Base-by-base conservation (phyloP, 2,113 vertebrate species). In the Micromys minutus region DNA sequence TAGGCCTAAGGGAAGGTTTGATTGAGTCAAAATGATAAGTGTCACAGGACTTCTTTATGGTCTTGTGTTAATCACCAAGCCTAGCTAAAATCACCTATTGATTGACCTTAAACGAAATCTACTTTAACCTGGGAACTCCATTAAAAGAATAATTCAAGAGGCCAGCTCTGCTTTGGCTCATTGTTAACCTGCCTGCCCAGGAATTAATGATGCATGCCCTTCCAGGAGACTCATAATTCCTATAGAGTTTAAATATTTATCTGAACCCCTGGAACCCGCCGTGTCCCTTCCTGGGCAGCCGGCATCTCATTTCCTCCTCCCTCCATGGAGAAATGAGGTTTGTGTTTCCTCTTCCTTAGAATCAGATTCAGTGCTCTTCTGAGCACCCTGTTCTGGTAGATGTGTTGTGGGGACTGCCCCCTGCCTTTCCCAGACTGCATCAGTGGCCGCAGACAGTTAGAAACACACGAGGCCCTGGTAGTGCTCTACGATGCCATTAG, bases 121-220 rank as follows among this genome's bases (percentile, higher is more conserved):
- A 79, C 91, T 95, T 89, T 95, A 97, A 98, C 94, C 95, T 85
- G 84, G 96, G 91, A 96, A 97, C 89, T 72, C 94, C 94, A 94
- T 87, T 97, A 95, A 94, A 94, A 96, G 87, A 87, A 95, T 92
- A 92, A 96, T 91, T 95, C 96, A 95, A 77, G 87, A 86, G 86
- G 63, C 86, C 61, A 63, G 17, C 81, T 96, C 93, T 72, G 90
- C 26, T 50, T 47, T 94, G 71, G 17, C 45, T 94, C 69, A 12
- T 59, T 84, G 92, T 91, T 89, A 86, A 89, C 77, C 76, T 50
- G 86, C 57, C 94, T 72, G 50, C 93, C 69, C n/a, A 75, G 69
- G 87, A 97, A 91, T 95, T 87, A 87, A 94, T 84, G 94, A 92
- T 90, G 94, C 75, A 17, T 67, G 10, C 16, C 63, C 29, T 93